Conservation (phyloP, 2,113 vertebrate species). For the Verasper variegatus region DNA sequence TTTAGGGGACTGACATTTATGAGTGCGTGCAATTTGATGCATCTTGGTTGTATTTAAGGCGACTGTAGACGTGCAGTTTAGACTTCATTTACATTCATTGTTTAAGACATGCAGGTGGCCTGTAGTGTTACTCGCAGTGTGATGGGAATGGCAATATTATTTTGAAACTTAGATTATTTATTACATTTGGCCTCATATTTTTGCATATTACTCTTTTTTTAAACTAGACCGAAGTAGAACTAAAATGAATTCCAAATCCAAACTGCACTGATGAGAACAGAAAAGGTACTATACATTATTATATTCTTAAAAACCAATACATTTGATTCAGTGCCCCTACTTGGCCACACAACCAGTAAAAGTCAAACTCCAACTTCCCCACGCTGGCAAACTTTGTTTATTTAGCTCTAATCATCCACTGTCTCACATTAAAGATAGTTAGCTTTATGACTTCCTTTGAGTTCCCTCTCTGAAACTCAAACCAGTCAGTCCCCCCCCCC, state of each 20-base stretch:
- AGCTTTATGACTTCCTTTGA: conserved; percentile 59
- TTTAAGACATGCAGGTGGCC: too few species aligned
- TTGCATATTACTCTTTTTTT: too few species aligned
- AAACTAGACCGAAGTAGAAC: too few species aligned
- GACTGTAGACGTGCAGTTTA: too few species aligned
- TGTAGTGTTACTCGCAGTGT: too few species aligned
- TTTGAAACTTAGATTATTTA: too few species aligned
- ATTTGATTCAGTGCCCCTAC: conserved; percentile 24
- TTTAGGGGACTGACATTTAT: too few species aligned
- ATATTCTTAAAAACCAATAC: not conserved
- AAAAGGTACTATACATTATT: not conserved
- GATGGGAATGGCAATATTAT: too few species aligned
- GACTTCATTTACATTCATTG: too few species aligned
- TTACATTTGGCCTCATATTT: too few species aligned
- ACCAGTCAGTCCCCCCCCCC: conserved; percentile 4
- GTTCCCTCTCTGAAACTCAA: conserved; percentile 51
- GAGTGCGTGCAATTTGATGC: too few species aligned
- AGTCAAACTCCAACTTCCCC: conserved; percentile 11
- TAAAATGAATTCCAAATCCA: not conserved
- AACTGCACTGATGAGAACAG: not conserved
- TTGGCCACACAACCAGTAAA: conserved; percentile 16
- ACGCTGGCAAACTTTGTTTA: conserved; percentile 22
- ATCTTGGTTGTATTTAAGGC: too few species aligned
- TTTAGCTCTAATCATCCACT: conserved; percentile 59
- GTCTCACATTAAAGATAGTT: conserved; percentile 56